Base-by-base conservation (phyloP, 1,140 invertebrate genomes). In the Philaenus spumarius region DNA sequence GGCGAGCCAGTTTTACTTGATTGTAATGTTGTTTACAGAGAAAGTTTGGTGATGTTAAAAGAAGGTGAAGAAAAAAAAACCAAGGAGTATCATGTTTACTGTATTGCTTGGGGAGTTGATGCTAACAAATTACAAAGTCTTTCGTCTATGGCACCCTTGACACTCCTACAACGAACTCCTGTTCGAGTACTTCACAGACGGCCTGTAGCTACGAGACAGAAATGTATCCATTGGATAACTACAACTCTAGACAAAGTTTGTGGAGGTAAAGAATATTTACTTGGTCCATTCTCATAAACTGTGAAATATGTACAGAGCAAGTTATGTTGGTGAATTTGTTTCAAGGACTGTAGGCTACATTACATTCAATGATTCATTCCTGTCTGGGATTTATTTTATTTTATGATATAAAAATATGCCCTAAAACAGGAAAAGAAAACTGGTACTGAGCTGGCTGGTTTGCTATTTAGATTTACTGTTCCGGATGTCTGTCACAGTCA, bases 11-110 rank as follows among this genome's bases (percentile, higher is more conserved):
- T n/a, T n/a, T n/a, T n/a, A n/a, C n/a, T n/a, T n/a, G n/a, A n/a
- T n/a, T n/a, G n/a, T n/a, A n/a, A n/a, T n/a, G n/a, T n/a, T n/a
- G n/a, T n/a, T n/a, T n/a, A n/a, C n/a, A n/a, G n/a, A n/a, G n/a
- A n/a, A n/a, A n/a, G n/a, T n/a, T 74, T 90, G 17, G 72, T 74
- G 1, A 78, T 80, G 45, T 75, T 98, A 7, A 97, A 96, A 72
- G 78, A 84, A 66, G 93, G 92, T 7, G 94, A 95, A 72, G 85
- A 91, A 66, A 77, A 78, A 17, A 95, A 95, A 72, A 83, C 79
- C 14, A 96, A 96, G 75, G 81, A 78, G 7, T 96, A 96, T 72
- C 75, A 80, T 60, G 90, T 90, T 0, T 67, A 93, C 1, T 95
- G 92, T 66, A 73, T 85, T 52, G 75, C 63, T 66, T 26, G 24